Evolutionary conservation across 1,140 invertebrate genomes (phyloP), one percentile per base, ranked within the genome.

Genomic region (Oppia nitens): DNA sequence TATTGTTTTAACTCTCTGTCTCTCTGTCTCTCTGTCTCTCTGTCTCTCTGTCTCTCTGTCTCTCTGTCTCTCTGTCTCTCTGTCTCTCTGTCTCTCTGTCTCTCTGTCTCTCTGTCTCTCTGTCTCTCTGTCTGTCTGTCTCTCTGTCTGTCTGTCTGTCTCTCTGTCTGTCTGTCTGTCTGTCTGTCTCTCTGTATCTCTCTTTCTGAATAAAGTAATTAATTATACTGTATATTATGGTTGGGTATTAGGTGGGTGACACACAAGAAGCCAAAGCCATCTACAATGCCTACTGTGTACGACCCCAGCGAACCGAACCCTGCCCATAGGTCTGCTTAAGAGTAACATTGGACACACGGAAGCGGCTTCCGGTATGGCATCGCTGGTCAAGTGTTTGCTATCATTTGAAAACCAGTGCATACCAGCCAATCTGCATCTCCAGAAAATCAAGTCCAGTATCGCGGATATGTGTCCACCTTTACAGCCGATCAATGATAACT

Each of bases 181-280:
- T n/a, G n/a, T n/a, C n/a, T n/a, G n/a, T n/a, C n/a, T n/a, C n/a
- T n/a, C n/a, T n/a, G n/a, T n/a, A n/a, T n/a, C n/a, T n/a, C n/a
- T n/a, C n/a, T n/a, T n/a, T n/a, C n/a, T n/a, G n/a, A n/a, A n/a
- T n/a, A n/a, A n/a, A n/a, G n/a, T n/a, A n/a, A n/a, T n/a, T n/a
- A n/a, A n/a, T n/a, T n/a, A n/a, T n/a, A n/a, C n/a, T n/a, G n/a
- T n/a, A n/a, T n/a, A n/a, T n/a, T n/a, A n/a, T n/a, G n/a, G n/a
- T n/a, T n/a, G n/a, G n/a, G n/a, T n/a, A n/a, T n/a, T n/a, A 92
- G 23, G 81, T 79, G 52, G 90, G 94, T 21, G 94, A 98, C 75
- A 90, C 91, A 0, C 86, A 96, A 71, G 94, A 98, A 76, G 80
- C 93, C 0, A 93, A 93, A 68, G 84, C 88, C 0, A 90, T 98